These are phyloP conservation scores for Clusia tigrina DNA, from an alignment of 2,888 invertebrate species.

Conservation along the genomic window DNA sequence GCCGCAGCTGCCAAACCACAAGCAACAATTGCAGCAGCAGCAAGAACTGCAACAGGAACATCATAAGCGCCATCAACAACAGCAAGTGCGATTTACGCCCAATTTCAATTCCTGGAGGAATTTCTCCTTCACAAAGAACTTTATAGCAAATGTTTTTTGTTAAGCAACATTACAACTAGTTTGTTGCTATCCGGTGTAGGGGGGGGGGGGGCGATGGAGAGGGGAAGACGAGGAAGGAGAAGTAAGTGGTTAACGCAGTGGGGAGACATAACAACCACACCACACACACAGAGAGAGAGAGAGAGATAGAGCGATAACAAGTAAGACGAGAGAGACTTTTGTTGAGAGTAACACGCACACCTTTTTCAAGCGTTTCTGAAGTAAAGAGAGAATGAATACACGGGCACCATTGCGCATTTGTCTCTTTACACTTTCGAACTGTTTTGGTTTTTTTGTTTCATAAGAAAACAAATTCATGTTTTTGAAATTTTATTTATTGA, in stretches of 20 bases:
- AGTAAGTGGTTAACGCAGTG: too few relatives aligned
- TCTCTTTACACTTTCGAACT: not conserved
- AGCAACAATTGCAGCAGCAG: conserved; percentile 23
- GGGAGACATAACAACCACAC: too few relatives aligned
- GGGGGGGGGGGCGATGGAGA: too few relatives aligned
- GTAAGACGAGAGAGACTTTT: not conserved
- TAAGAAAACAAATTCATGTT: too few relatives aligned
- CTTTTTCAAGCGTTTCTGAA: too few relatives aligned
- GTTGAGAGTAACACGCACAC: too few relatives aligned
- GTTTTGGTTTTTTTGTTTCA: not conserved
- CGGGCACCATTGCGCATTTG: not conserved
- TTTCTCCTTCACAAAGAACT: conserved; percentile 64
- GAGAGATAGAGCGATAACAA: not conserved
- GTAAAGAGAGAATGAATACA: not conserved
- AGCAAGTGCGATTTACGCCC: conserved; percentile 54
- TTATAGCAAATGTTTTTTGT: conserved; percentile 63
- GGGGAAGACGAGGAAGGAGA: not conserved
- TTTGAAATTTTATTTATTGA: too few relatives aligned
- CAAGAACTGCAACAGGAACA: conserved; percentile 34
- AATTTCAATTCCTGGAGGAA: conserved; percentile 64
- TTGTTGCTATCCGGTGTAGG: too few relatives aligned
- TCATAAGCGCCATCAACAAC: conserved; percentile 29
- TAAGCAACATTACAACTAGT: too few relatives aligned
- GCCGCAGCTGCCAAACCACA: conserved; percentile 33
- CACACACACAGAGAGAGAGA: conserved; percentile 10